Conservation (phyloP, 2,113 vertebrate species). For the Peucedramus taeniatus region DNA sequence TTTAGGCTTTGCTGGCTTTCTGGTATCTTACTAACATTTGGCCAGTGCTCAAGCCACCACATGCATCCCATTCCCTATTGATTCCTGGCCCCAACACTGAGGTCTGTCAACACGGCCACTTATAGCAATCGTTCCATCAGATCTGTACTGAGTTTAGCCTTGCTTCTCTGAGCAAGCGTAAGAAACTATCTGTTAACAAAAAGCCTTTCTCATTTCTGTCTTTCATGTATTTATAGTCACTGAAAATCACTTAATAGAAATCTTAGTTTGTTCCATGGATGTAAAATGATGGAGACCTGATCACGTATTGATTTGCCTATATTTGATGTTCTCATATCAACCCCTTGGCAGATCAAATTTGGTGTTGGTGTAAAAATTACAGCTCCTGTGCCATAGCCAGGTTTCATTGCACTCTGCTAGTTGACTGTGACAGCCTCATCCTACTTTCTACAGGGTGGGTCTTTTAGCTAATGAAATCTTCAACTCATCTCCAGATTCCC, state of each 20-base stretch:
- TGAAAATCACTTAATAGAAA: background rate
- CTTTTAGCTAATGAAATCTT: background rate
- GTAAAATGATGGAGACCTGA: background rate
- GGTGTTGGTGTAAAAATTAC: background rate
- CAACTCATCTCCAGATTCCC: background rate
- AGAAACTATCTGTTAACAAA: background rate
- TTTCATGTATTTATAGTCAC: background rate
- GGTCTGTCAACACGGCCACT: background rate
- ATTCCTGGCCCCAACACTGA: background rate
- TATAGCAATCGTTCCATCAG: background rate
- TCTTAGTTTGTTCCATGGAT: background rate
- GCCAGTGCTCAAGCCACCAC: background rate
- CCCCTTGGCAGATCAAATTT: background rate
- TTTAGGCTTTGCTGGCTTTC: background rate
- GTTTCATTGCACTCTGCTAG: background rate
- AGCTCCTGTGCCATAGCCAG: background rate
- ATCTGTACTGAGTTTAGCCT: background rate
- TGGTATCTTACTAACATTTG: background rate
- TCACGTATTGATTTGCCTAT: background rate
- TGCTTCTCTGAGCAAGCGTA: background rate
- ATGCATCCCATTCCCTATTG: background rate
- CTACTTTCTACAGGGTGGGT: background rate
- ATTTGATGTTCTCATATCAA: background rate
- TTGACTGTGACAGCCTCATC: background rate
- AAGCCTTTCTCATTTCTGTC: background rate